A percentile compares a stretch with the other conserved stretches of the same genome.
These are phyloP conservation scores for Chanos chanos DNA, from an alignment of 2,797 vertebrate genomes.

Conservation along the genomic window DNA sequence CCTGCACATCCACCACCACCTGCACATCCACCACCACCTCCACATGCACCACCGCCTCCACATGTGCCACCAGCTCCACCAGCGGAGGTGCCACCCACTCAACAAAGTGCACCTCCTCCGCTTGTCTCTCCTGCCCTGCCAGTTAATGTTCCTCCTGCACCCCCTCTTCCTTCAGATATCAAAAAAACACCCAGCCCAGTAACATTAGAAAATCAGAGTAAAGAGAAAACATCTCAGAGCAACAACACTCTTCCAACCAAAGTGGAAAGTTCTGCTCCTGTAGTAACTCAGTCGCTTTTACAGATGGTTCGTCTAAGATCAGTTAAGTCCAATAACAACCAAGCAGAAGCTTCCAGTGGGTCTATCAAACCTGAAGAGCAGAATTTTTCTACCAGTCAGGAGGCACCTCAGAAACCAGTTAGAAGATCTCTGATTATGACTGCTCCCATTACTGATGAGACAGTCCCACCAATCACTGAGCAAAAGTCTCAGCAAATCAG, in stretches of 20 bases:
- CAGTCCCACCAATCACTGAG: constrained; percentile 56
- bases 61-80: constrained; percentile 30
- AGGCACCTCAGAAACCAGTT: constrained; percentile 82
- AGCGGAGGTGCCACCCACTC: constrained; percentile 14
- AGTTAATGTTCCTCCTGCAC: constrained; percentile 38
- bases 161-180: constrained; percentile 41
- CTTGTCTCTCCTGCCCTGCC: constrained; percentile 11
- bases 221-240: constrained; percentile 43
- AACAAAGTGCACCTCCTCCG: constrained; percentile 5
- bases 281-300: constrained; percentile 79
- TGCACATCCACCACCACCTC: background rate
- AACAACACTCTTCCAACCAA: constrained; percentile 51
- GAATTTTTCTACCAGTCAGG: constrained; percentile 34
- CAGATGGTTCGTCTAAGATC: constrained; percentile 85
- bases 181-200: constrained; percentile 32
- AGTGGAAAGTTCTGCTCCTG: constrained; percentile 68
- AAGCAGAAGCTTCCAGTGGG: constrained; percentile 9
- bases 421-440: constrained; percentile 78
- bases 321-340: constrained; percentile 61
- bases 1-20: constrained; percentile 44
- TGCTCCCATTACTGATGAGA: constrained; percentile 53
- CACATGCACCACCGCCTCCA: constrained; percentile 42
- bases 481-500: no score
- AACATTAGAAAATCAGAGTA: constrained; percentile 47
- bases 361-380: constrained; percentile 3